phyloP scores from a whole-genome alignment of 2,888 invertebrate genomes.

The Amphimallon solstitiale region DNA sequence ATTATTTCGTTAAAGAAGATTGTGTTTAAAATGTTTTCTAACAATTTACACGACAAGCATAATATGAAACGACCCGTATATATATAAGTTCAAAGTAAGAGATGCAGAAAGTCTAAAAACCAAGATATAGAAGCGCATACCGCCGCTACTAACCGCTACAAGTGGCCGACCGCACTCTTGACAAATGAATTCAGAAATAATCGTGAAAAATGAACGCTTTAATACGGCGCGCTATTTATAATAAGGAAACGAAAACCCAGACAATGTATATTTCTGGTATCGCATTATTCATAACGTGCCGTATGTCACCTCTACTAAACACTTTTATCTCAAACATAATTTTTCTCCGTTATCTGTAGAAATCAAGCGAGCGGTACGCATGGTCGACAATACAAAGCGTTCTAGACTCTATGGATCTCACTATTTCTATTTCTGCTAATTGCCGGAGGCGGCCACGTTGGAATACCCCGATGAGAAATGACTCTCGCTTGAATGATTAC shows the following conservation, averaged over 20 bases:
- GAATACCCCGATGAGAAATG: constrained; percentile 62
- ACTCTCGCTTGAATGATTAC: constrained; percentile 61
- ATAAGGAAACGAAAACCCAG: constrained; percentile 22
- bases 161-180: constrained; percentile 8
- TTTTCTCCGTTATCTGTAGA: constrained; percentile 45
- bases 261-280: constrained; percentile 31
- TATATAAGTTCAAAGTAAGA: too few species aligned
- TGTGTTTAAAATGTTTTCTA: too few species aligned
- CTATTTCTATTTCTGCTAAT: constrained; percentile 63
- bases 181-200: constrained; percentile 21
- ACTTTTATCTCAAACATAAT: constrained; percentile 40
- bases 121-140: too few species aligned
- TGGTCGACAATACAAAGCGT: constrained; percentile 48
- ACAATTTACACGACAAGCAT: too few species aligned
- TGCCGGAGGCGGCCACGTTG: constrained; percentile 61
- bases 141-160: too few species aligned
- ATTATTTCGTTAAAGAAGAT: too few species aligned
- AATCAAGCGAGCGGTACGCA: constrained; percentile 43
- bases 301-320: constrained; percentile 25
- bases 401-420: constrained; percentile 12
- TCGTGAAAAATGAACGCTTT: constrained; percentile 10
- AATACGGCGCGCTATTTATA: constrained; percentile 27
- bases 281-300: constrained; percentile 26
- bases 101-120: too few species aligned
- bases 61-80: too few species aligned